Evolutionary conservation across 1,140 invertebrate species (phyloP), one percentile per base, ranked within the genome.

Genomic region (Lepidurus apus): DNA sequence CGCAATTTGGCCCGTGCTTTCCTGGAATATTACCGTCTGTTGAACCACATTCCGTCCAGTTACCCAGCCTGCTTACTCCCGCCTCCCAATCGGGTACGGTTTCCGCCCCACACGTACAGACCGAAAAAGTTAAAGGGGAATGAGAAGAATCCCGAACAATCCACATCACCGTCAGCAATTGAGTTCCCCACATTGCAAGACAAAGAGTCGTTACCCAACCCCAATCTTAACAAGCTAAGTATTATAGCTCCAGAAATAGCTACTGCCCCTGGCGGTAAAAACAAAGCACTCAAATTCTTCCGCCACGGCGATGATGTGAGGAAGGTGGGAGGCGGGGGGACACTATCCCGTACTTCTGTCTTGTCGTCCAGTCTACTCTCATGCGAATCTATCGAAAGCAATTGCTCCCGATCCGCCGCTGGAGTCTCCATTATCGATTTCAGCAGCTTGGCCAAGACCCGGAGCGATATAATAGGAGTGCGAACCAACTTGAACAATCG

Each of bases 21-120:
- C 81, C 84, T 93, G 53, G 92, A 95, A 83, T 95, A 94, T 84
- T 95, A 95, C 85, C 89, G 90, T 81, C 87, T 91, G 21, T 91
- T 88, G 43, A 92, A 92, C 75, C 87, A 91, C 74, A 90, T 94
- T 81, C 88, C 90, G 1, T 83, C 87, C 34, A 87, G 44, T 42
- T 79, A 74, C 43, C 65, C 75, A 13, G 65, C 74, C 10, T 74
- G 43, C 34, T 47, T 74, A n/a, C 78, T 45, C 17, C 43, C 74
- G 76, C 44, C 76, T 42, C 76, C 76, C 9, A 65, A 65, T 42
- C 76, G 76, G 9, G n/a, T 44, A 10, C 65, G n/a, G 10, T 45
- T 24, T 26, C 74, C 42, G 8, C 43, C 75, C 43, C 34, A 79
- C 9, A 34, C 47, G 24, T 77, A 43, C 9, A 0, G 13, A n/a